phyloP scores from a whole-genome alignment of 1,140 invertebrate species.

The Tribolium castaneum region DNA sequence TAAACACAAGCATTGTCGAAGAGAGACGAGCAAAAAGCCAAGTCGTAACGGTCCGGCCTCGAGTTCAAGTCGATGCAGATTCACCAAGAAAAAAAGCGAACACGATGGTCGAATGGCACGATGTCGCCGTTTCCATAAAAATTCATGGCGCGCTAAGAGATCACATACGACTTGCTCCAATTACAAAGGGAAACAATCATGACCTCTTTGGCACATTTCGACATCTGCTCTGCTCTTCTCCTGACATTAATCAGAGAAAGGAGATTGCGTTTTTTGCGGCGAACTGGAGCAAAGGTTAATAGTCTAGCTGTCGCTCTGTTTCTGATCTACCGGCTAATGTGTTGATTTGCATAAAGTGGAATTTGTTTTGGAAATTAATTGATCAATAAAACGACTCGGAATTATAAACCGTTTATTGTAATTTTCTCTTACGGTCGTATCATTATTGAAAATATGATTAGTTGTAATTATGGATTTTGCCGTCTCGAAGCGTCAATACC shows the following conservation, averaged over 20 bases:
- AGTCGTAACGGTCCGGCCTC: conserved; percentile 27
- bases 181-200: conserved; percentile 23
- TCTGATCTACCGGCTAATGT: background rate
- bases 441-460: background rate
- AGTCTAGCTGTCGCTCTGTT: background rate
- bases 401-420: background rate
- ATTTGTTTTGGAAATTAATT: background rate
- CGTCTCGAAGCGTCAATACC: background rate
- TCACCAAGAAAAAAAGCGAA: conserved; percentile 12
- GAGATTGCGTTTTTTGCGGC: background rate
- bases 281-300: background rate
- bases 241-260: background rate
- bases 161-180: conserved; percentile 17
- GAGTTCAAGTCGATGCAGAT: conserved; percentile 33
- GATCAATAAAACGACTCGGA: background rate
- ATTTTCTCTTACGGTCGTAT: background rate
- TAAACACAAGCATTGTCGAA: conserved; percentile 30
- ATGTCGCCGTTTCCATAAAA: conserved; percentile 25
- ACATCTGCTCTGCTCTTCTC: conserved; percentile 8
- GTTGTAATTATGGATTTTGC: background rate
- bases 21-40: conserved; percentile 26
- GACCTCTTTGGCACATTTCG: conserved; percentile 15
- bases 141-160: conserved; percentile 22
- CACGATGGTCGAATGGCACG: conserved; percentile 13
- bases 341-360: background rate